Evolutionary conservation across 2,888 invertebrate species (phyloP).

Genomic region (Cheilosia soror): DNA sequence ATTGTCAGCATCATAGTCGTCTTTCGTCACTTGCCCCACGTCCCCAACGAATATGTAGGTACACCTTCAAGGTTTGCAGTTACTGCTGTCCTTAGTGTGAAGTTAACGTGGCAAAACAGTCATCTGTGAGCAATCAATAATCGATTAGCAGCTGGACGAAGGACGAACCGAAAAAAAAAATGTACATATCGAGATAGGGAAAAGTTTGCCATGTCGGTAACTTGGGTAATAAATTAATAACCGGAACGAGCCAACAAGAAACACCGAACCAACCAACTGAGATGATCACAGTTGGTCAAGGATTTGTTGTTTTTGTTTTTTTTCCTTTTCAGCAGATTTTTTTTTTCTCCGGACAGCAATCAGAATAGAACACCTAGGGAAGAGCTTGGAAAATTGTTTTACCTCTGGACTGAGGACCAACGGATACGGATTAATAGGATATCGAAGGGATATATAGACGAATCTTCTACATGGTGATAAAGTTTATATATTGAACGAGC

Average conservation of each 20-base stretch:
- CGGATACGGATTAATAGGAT: conserved; percentile 51
- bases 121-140: conserved; percentile 75
- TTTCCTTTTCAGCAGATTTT: conserved; percentile 30
- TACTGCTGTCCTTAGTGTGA: conserved; percentile 28
- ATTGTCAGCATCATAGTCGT: conserved; percentile 69
- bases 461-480: conserved; percentile 62
- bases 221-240: conserved; percentile 75
- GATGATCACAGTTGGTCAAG: conserved; percentile 75
- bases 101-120: conserved; percentile 55
- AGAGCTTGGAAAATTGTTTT: conserved; percentile 64
- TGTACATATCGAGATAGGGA: conserved; percentile 40
- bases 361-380: conserved; percentile 63
- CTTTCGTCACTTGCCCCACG: conserved; percentile 45
- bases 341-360: conserved; percentile 26
- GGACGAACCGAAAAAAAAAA: conserved; percentile 46
- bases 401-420: conserved; percentile 28
- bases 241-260: conserved; percentile 73
- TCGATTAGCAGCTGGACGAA: conserved; percentile 72
- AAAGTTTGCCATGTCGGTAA: conserved; percentile 72
- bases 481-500: conserved; percentile 62
- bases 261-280: conserved; percentile 35
- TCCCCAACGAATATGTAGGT: neutral
- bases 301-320: conserved; percentile 41
- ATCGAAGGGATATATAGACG: conserved; percentile 44
- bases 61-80: conserved; percentile 67